These are phyloP conservation scores for Phrynocephalus guinanensis DNA, from an alignment of 2,797 vertebrate genomes.

Conservation along the genomic window DNA sequence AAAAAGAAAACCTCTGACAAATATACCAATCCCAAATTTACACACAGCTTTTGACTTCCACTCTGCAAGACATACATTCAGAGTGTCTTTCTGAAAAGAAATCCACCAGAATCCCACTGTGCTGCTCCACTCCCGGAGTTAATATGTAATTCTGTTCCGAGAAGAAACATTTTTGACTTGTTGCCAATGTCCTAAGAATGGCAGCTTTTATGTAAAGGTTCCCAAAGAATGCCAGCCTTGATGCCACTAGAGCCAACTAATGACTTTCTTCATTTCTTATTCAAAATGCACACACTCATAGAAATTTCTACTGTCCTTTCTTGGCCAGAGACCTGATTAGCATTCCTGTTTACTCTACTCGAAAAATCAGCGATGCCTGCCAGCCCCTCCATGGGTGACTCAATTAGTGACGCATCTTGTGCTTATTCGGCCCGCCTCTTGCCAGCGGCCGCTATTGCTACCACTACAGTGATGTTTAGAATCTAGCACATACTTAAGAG, in stretches of 20 bases:
- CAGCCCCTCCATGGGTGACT: background rate
- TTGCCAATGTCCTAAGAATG: slow-evolving; percentile 37
- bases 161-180: slow-evolving; percentile 32
- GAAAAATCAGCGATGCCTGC: background rate
- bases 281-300: background rate
- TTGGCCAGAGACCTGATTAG: background rate
- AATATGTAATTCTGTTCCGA: slow-evolving; percentile 29
- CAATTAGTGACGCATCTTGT: background rate
- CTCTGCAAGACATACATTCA: background rate
- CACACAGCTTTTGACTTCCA: background rate
- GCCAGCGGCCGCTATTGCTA: background rate
- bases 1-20: background rate
- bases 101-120: background rate
- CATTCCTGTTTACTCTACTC: background rate
- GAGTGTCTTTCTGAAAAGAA: background rate
- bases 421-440: background rate
- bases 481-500: background rate
- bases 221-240: slow-evolving; percentile 31
- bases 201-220: slow-evolving; percentile 33
- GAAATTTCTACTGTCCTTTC: background rate
- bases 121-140: slow-evolving; percentile 6
- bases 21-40: background rate
- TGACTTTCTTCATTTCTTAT: background rate
- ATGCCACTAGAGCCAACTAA: slow-evolving; percentile 9
- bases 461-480: background rate